Evolutionary conservation across 2,888 invertebrate species (phyloP), one percentile per base, ranked within the genome.

Genomic region (Pachydiplax longipennis): DNA sequence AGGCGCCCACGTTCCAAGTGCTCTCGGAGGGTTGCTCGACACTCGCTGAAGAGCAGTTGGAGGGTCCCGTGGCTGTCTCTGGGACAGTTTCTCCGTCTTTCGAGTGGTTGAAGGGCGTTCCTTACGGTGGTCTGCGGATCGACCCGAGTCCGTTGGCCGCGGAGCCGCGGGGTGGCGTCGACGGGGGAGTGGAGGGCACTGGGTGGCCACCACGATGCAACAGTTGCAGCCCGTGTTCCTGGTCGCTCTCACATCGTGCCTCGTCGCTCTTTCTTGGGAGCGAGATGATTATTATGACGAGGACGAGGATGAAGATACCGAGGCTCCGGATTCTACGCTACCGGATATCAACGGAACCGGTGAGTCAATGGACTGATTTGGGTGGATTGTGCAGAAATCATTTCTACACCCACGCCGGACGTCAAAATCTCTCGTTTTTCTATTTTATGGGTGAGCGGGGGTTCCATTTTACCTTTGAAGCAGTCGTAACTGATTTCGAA

Each of bases 151-250:
- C 44, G 44, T 25, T 10, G 83, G 31, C 53, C 12, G 58, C 18
- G 31, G 58, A 35, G 31, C 83, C 83, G 82, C 44, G 31, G 58
- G 58, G 81, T 81, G 81, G 83, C 82, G 82, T 53, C 31, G 82
- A 31, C 61, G 37, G 87, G 87, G 31, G 61, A 61, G 37, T 37
- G 87, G 87, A 87, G 87, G 87, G 25, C 53, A 61, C 61, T 8
- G 61, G 87, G 87, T 48, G 61, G 61, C 48, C 61, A 37, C 61
- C 87, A 87, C 87, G 87, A 87, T 87, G 87, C 87, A 87, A 87
- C 87, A 87, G 87, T 87, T 87, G 87, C 87, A 87, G 87, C 87
- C 87, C 87, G 87, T 87, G 87, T 87, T 87, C 87, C 65, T 87
- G 87, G 87, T 87, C 37, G 87, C 87, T 61, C 58, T 87, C 87